These are phyloP conservation scores for Trichoplusia ni DNA, from an alignment of 1,140 invertebrate genomes.

Conservation along the genomic window DNA sequence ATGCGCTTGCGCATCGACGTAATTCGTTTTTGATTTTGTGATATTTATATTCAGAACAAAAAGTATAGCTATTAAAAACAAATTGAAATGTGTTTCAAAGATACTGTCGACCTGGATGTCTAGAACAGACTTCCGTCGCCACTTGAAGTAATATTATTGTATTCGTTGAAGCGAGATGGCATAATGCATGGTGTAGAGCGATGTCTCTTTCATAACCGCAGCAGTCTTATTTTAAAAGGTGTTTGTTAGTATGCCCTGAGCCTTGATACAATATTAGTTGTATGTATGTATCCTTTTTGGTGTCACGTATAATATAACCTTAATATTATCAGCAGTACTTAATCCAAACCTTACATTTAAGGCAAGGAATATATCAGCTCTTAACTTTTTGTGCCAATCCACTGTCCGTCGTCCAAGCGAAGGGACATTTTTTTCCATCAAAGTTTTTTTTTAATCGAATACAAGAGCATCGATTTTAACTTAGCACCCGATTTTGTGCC, in stretches of 20 bases:
- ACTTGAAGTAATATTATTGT: no score
- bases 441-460: conserved; percentile 6
- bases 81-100: not conserved
- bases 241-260: no score
- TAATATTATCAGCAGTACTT: no score
- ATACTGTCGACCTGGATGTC: no score
- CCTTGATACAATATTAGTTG: no score
- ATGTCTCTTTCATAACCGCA: no score
- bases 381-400: conserved; percentile 18
- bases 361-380: not conserved
- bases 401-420: not conserved
- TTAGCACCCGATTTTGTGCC: conserved; percentile 16
- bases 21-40: not conserved
- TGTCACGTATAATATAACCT: not conserved
- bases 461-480: conserved; percentile 25
- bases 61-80: not conserved
- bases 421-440: conserved; percentile 7
- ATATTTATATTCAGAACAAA: not conserved
- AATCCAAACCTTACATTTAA: not conserved
- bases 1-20: not conserved
- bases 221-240: no score
- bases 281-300: no score
- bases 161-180: no score
- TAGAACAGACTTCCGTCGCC: no score
- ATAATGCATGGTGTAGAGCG: no score